Evolutionary conservation across 2,797 vertebrate genomes (phyloP), one percentile per base, ranked within the genome.

Genomic region (Aplochiton taeniatus): DNA sequence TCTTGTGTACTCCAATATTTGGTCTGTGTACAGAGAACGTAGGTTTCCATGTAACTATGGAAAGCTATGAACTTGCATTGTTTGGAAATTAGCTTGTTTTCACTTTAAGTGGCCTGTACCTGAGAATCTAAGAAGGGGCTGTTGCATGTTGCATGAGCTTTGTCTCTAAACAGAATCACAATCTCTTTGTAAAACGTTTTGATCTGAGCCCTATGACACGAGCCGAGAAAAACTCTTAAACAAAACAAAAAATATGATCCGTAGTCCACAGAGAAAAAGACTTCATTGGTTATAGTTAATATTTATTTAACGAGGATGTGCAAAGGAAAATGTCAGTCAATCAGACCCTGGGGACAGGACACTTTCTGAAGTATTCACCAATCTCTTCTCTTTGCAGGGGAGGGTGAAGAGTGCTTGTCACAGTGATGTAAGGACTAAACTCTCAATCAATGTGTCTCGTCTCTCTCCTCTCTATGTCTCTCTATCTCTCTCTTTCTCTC

Each of bases 381-480:
- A 85, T 84, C 67, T 92, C 86, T 87, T 94, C 91, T 98, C 92
- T 98, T 95, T 95, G 90, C 96, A 99, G 97, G 96, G 96, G 93
- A 98, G 95, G 93, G 95, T 95, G 95, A 98, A 98, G 95, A 92
- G 91, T 91, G 95, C 95, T 93, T 96, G 96, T 95, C 97, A 98
- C 95, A 96, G 95, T 92, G 97, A 98, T 96, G 96, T 98, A 98
- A 98, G 97, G 87, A 92, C 79, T 89, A 91, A 89, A 91, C 79
- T 80, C 80, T 46, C 91, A 90, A 89, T 96, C 85, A 86, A 88
- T 93, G 89, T 95, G 87, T 94, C 91, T 86, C 83, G 90, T 93
- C 89, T 87, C 72, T 44, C 68, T 61, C 18, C 43, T 53, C 20
- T 16, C 61, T 70, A 51, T 69, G 49, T 54, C 16, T 31, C 79